Evolutionary conservation across 2,113 vertebrate species (phyloP), one percentile per base, ranked within the genome.

Genomic region (Myodes glareolus): DNA sequence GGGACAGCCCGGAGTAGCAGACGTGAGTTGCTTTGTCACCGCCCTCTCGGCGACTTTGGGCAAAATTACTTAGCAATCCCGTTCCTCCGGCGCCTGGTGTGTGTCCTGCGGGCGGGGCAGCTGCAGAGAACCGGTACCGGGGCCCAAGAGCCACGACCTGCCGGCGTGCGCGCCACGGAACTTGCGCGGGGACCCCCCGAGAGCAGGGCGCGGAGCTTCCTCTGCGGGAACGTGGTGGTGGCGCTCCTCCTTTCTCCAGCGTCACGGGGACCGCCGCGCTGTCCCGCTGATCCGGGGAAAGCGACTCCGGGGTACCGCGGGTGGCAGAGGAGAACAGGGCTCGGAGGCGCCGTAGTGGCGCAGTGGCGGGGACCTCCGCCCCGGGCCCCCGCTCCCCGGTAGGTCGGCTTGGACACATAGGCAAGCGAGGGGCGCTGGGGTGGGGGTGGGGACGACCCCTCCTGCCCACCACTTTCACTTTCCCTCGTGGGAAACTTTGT

Each of bases 181-280:
- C 92, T 72, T 65, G 55, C 33, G 55, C 73, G 29, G 88, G 93
- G 93, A 90, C 88, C 90, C 88, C 90, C 68, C 50, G 31, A n/a
- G 93, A 1, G 73, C 88, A 5, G 89, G 85, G 93, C 75, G 23
- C 29, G 89, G 82, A 90, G 73, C 92, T 72, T 88, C 78, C 77
- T 27, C 90, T 23, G 94, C 67, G 87, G 95, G 87, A 80, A 42
- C 23, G 27, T 31, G 6, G 76, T n/a, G 58, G 67, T 36, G 42
- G 47, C 68, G 88, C 94, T 89, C 91, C 96, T 97, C 92, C 95
- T 87, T 65, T 17, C 12, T 68, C 90, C 25, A 85, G 52, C 96
- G 87, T 94, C 96, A 92, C 84, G 58, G 86, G 78, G 70, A 63
- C 90, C 96, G 88, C 73, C 14, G 76, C 81, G 87, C 87, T 65